Conservation (phyloP, 2,797 vertebrate species). For the Epinephelus coioides region DNA sequence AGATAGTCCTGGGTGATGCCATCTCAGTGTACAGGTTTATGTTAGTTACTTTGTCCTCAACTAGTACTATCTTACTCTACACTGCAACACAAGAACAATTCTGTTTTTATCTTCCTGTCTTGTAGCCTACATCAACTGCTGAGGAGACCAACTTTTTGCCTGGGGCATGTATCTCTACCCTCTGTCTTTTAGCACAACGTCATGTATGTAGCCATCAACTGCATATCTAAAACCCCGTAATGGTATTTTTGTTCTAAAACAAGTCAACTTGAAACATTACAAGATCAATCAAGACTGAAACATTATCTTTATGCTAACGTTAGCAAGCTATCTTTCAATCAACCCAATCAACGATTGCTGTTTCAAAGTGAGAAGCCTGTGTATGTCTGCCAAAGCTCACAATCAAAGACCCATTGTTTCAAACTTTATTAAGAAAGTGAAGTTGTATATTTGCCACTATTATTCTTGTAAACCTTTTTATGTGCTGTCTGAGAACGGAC, state of each 20-base stretch:
- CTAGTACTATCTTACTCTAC: no score
- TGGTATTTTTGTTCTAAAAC: not conserved
- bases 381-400: not conserved
- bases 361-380: not conserved
- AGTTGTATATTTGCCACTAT: not conserved
- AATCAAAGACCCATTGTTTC: not conserved
- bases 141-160: no score
- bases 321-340: not conserved
- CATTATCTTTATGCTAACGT: not conserved
- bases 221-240: not conserved
- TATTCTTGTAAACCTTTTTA: not conserved
- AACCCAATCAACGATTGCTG: not conserved
- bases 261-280: not conserved
- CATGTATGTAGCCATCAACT: not conserved
- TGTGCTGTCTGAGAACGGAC: not conserved
- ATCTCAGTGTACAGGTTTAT: no score
- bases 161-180: no score
- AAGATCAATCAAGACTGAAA: no score
- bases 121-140: no score
- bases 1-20: no score
- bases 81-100: no score
- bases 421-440: not conserved
- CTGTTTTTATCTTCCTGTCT: no score
- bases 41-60: no score
- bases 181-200: not conserved